Evolutionary conservation across 1,140 invertebrate species (phyloP).

Genomic region (Brachionus calyciflorus): DNA sequence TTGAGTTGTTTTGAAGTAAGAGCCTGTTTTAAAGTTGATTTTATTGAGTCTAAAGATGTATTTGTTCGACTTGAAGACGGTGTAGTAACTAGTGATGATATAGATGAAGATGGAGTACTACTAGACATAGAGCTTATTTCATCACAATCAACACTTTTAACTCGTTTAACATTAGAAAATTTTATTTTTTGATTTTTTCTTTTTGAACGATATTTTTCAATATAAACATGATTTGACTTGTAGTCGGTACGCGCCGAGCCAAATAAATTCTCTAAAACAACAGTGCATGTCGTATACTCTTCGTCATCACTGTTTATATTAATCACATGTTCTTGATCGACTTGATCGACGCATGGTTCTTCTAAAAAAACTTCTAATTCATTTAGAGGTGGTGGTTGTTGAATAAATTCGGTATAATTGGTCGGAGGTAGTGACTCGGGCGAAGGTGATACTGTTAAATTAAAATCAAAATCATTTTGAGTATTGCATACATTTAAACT

Average conservation of each 20-base stretch:
- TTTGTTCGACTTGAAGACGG: background rate
- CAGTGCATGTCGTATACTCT: slow-evolving; percentile 22
- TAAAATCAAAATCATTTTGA: too few species aligned
- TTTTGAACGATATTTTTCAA: slow-evolving; percentile 21
- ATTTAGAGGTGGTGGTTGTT: too few species aligned
- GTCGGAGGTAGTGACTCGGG: too few species aligned
- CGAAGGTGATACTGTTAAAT: too few species aligned
- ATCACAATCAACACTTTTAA: slow-evolving; percentile 14
- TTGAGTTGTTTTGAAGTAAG: background rate
- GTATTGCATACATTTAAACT: too few species aligned
- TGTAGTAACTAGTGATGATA: background rate
- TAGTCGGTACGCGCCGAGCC: slow-evolving; percentile 23
- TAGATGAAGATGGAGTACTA: too few species aligned
- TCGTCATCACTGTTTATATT: slow-evolving; percentile 38
- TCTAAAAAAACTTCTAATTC: background rate
- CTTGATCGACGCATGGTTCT: background rate
- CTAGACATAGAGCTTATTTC: background rate
- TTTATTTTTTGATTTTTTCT: background rate
- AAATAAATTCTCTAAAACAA: slow-evolving; percentile 22
- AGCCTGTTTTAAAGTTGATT: slow-evolving; percentile 19
- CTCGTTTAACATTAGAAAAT: background rate
- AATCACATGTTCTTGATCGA: slow-evolving; percentile 18
- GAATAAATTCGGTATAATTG: background rate
- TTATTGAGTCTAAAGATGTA: slow-evolving; percentile 5
- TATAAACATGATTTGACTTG: slow-evolving; percentile 31